Percentiles rank a stretch among this genome's conserved stretches.
Conservation (phyloP, 2,113 vertebrate genomes). For the Toxotes jaculatrix region DNA sequence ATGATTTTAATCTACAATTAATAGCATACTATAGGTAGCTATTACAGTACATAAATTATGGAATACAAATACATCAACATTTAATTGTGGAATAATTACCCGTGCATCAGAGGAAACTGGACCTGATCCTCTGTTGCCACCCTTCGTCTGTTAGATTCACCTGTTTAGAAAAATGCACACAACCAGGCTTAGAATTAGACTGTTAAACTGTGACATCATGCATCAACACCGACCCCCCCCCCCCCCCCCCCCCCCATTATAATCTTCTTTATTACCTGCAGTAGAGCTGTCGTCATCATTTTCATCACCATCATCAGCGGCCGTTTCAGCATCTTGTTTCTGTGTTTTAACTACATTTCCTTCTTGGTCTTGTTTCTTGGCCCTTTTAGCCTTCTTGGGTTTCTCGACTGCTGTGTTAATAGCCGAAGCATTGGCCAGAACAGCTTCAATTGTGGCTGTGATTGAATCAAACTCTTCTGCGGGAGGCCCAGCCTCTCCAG, state of each 20-base stretch:
- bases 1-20: no score
- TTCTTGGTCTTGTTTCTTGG: conserved; percentile 68
- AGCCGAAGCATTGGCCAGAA: conserved; percentile 61
- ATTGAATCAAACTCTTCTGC: conserved; percentile 68
- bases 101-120: conserved; percentile 90
- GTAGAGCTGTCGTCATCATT: conserved; percentile 76
- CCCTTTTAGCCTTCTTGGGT: conserved; percentile 74
- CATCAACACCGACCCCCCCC: background rate
- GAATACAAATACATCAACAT: no score
- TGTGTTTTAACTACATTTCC: conserved; percentile 31
- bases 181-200: conserved; percentile 8
- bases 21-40: no score
- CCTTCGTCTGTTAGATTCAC: conserved; percentile 87
- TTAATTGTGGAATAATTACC: conserved; percentile 81
- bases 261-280: conserved; percentile 62
- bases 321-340: conserved; percentile 55
- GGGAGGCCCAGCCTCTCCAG: conserved; percentile 41
- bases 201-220: no score
- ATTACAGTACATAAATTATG: no score
- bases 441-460: conserved; percentile 68
- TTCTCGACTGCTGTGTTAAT: conserved; percentile 41
- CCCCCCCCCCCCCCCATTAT: no score
- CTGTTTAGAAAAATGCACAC: conserved; percentile 75
- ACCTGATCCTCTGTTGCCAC: conserved; percentile 94
- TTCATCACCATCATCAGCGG: conserved; percentile 70